A percentile compares a stretch with the other conserved stretches of the same genome.
Evolutionary conservation across 1,140 invertebrate genomes (phyloP).

Genomic region (Drosophila baimaii): DNA sequence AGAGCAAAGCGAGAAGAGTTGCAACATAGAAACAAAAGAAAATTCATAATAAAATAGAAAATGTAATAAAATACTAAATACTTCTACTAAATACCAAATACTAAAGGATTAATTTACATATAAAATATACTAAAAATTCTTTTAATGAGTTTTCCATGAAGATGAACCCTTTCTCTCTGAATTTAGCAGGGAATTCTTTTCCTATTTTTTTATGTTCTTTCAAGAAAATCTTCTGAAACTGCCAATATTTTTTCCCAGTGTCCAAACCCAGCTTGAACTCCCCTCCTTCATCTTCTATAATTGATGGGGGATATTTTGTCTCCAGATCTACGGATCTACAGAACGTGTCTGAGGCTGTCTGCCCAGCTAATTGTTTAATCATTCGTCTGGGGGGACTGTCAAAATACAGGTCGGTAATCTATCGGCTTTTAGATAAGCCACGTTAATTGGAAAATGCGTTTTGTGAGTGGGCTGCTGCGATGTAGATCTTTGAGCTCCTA

Average conservation of each 20-base stretch:
- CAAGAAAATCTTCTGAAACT: not conserved
- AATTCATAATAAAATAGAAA: not conserved
- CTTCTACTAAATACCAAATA: no score
- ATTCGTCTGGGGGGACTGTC: slow-evolving; percentile 57
- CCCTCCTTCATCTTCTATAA: slow-evolving; percentile 37
- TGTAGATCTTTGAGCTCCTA: slow-evolving; percentile 34
- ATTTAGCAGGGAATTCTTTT: not conserved
- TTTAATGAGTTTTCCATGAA: not conserved
- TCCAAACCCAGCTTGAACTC: not conserved
- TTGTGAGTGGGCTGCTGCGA: slow-evolving; percentile 26
- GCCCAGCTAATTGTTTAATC: slow-evolving; percentile 74
- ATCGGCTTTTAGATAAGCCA: slow-evolving; percentile 73
- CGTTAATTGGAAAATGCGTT: slow-evolving; percentile 65
- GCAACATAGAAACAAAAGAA: not conserved
- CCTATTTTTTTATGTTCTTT: not conserved
- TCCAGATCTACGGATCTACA: slow-evolving; percentile 54
- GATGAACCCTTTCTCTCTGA: not conserved
- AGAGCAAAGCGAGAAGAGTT: not conserved
- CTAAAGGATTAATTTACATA: no score
- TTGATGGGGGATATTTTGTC: slow-evolving; percentile 65
- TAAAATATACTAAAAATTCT: no score
- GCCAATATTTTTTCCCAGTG: not conserved
- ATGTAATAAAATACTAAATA: no score
- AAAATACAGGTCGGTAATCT: slow-evolving; percentile 72
- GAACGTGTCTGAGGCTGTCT: slow-evolving; percentile 58